phyloP scores from a whole-genome alignment of 2,888 invertebrate species.

The Erpobdella octoculata region DNA sequence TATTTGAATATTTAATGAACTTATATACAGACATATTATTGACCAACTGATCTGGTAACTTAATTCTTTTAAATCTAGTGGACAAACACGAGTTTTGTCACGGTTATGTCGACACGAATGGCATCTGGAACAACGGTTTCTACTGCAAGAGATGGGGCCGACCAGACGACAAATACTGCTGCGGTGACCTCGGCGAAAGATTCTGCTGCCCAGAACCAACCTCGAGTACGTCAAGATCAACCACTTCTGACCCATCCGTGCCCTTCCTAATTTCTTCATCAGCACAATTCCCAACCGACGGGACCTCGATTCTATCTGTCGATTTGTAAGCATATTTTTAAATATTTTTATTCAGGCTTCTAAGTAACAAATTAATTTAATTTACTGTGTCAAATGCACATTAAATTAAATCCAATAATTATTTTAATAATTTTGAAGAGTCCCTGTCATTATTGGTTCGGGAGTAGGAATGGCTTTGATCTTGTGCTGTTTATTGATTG shows the following conservation, averaged over 20 bases:
- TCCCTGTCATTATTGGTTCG: slow-evolving; percentile 9
- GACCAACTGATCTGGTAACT: too few relatives aligned
- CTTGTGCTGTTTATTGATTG: background rate
- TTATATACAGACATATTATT: too few relatives aligned
- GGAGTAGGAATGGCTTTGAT: slow-evolving; percentile 10
- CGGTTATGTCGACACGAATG: slow-evolving; percentile 38
- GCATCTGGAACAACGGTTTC: slow-evolving; percentile 40
- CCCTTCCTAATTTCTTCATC: background rate
- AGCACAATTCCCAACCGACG: too few relatives aligned
- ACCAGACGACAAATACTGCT: slow-evolving; percentile 35
- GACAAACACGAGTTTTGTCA: slow-evolving; percentile 34
- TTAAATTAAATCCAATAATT: background rate
- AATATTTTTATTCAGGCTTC: background rate
- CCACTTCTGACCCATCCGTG: background rate
- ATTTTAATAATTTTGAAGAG: background rate
- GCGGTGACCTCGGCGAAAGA: slow-evolving; percentile 30
- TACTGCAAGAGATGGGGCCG: slow-evolving; percentile 38
- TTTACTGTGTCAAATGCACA: background rate
- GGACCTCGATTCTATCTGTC: background rate
- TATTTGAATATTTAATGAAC: too few relatives aligned
- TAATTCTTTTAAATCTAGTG: background rate
- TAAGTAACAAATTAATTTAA: background rate
- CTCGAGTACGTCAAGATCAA: background rate
- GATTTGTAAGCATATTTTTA: background rate
- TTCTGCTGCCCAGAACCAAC: slow-evolving; percentile 37